Evolutionary conservation across 1,140 invertebrate genomes (phyloP).

Genomic region (Cyrtorhinus lividipennis): DNA sequence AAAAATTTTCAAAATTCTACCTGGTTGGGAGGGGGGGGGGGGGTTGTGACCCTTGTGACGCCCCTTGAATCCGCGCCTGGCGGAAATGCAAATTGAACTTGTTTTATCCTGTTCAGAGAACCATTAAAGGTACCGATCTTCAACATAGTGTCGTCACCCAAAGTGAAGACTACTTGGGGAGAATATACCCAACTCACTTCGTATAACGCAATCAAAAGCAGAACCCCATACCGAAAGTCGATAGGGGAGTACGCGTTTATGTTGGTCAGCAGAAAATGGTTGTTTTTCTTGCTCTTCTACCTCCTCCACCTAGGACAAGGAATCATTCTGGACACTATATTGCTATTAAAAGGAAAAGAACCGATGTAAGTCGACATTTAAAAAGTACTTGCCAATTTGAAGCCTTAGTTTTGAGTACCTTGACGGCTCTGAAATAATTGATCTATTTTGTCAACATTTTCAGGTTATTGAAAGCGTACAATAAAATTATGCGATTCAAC

Average conservation of each 20-base stretch:
- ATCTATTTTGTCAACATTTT: background rate
- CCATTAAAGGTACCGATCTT: background rate
- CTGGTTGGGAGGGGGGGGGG: no score
- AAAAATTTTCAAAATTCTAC: no score
- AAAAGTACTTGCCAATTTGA: no score
- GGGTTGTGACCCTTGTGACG: no score
- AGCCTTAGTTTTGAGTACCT: no score
- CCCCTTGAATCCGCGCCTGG: no score
- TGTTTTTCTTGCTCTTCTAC: conserved; percentile 35
- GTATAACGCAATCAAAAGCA: conserved; percentile 31
- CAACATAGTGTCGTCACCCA: conserved; percentile 41
- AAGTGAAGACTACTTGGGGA: conserved; percentile 50
- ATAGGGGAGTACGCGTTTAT: conserved; percentile 39
- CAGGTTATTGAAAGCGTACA: conserved; percentile 51
- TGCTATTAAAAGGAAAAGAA: conserved; percentile 43
- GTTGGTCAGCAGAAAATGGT: conserved; percentile 35
- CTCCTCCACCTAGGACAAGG: conserved; percentile 50
- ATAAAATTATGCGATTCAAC: conserved; percentile 57
- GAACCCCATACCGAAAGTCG: conserved; percentile 35
- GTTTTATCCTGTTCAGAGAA: no score
- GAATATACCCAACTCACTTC: conserved; percentile 39
- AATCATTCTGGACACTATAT: conserved; percentile 42
- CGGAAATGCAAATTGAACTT: no score
- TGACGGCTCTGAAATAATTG: background rate
- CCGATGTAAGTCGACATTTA: conserved; percentile 30